These are phyloP conservation scores for Eupleurogrammus muticus DNA, from an alignment of 2,797 vertebrate genomes.

Conservation along the genomic window DNA sequence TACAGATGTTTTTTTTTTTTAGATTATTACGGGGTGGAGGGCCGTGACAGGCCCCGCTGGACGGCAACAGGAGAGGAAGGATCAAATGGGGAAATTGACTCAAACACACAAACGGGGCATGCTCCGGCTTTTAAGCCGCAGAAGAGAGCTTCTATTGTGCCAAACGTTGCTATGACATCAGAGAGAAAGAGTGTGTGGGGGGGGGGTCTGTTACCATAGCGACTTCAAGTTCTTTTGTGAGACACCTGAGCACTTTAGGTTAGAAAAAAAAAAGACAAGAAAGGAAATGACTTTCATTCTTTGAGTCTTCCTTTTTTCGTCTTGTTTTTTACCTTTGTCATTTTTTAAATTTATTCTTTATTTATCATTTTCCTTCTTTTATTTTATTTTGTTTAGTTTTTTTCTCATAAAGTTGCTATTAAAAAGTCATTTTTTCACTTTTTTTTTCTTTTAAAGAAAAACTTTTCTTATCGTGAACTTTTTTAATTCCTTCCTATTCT, in stretches of 20 bases:
- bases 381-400: neutral
- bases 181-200: slow-evolving; percentile 27
- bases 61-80: slow-evolving; percentile 43
- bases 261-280: neutral
- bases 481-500: too few relatives aligned
- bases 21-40: slow-evolving; percentile 30
- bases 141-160: slow-evolving; percentile 67
- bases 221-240: slow-evolving; percentile 44
- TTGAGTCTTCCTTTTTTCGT: neutral
- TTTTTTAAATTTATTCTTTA: neutral
- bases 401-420: too few relatives aligned
- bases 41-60: slow-evolving; percentile 32
- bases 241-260: slow-evolving; percentile 66
- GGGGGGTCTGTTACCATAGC: slow-evolving; percentile 66
- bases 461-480: too few relatives aligned
- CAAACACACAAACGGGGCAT: slow-evolving; percentile 62
- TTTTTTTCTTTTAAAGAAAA: too few relatives aligned
- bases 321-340: neutral
- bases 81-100: slow-evolving; percentile 68
- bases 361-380: too few relatives aligned
- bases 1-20: slow-evolving; percentile 38
- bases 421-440: too few relatives aligned
- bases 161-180: slow-evolving; percentile 68
- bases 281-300: neutral
- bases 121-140: slow-evolving; percentile 66